phyloP scores from a whole-genome alignment of 2,888 invertebrate species.

The Chesias legatella region DNA sequence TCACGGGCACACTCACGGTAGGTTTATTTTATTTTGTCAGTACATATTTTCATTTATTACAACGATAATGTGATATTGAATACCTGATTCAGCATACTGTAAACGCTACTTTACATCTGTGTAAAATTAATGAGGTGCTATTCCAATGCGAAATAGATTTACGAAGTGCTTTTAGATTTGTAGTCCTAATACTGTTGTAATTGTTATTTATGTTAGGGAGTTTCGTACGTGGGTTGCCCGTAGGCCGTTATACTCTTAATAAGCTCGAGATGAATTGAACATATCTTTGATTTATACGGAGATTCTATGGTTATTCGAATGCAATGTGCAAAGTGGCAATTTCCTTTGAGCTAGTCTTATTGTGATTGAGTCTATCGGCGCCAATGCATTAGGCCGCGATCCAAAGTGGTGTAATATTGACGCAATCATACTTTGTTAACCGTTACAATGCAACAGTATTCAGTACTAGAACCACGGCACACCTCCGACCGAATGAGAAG shows the following conservation, averaged over 20 bases:
- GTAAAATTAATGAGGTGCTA: constrained; percentile 25
- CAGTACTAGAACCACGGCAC: constrained; percentile 45
- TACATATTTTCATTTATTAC: too few relatives aligned
- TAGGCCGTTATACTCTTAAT: constrained; percentile 32
- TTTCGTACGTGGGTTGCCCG: constrained; percentile 31
- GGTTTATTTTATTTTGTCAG: too few relatives aligned
- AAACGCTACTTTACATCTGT: constrained; percentile 14
- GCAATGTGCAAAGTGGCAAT: constrained; percentile 25
- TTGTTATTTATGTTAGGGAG: constrained; percentile 32
- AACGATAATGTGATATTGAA: too few relatives aligned
- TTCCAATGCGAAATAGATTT: constrained; percentile 30
- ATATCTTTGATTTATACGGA: constrained; percentile 31
- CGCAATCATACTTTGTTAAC: constrained; percentile 52
- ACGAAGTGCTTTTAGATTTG: constrained; percentile 31
- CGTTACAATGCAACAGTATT: constrained; percentile 49
- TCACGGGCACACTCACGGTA: too few relatives aligned
- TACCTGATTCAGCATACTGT: too few relatives aligned
- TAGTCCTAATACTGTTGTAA: constrained; percentile 31
- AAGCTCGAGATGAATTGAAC: constrained; percentile 31
- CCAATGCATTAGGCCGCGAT: constrained; percentile 37
- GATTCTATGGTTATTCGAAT: constrained; percentile 28
- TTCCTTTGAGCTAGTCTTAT: constrained; percentile 38
- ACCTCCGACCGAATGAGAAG: constrained; percentile 48
- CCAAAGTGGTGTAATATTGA: constrained; percentile 47
- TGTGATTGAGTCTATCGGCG: constrained; percentile 39